A percentile compares a stretch with the other conserved stretches of the same genome.
Conservation (phyloP, 1,140 invertebrate genomes). For the Metaphire vulgaris region DNA sequence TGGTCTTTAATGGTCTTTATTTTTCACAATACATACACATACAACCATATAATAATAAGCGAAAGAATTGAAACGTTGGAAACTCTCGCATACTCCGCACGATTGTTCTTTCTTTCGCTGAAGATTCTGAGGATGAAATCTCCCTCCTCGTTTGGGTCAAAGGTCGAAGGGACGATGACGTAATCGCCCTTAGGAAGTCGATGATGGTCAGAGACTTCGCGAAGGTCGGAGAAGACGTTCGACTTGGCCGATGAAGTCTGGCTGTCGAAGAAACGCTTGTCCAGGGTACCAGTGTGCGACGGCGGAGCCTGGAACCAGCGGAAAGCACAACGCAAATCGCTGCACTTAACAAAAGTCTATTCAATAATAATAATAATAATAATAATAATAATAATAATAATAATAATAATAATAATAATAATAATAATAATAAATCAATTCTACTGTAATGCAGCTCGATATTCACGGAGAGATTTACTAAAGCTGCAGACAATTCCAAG, state of each 20-base stretch:
- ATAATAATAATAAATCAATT: no score
- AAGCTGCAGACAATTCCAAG: no score
- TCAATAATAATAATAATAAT: no score
- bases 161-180: slow-evolving; percentile 96
- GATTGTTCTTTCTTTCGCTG: slow-evolving; percentile 68
- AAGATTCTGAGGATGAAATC: slow-evolving; percentile 93
- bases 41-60: no score
- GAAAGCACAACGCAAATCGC: background rate
- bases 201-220: slow-evolving; percentile 59
- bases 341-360: no score
- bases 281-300: slow-evolving; percentile 56
- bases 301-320: slow-evolving; percentile 6
- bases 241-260: slow-evolving; percentile 78
- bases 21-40: no score
- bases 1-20: no score
- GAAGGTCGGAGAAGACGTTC: slow-evolving; percentile 86
- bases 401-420: no score
- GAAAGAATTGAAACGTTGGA: background rate
- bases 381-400: no score
- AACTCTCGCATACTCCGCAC: background rate
- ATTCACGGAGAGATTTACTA: no score
- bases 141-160: slow-evolving; percentile 90
- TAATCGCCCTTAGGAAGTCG: slow-evolving; percentile 61
- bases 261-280: slow-evolving; percentile 84
- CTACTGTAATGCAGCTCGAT: no score